Base-by-base conservation (phyloP, 1,140 invertebrate genomes). In the Mylabris phalerata region DNA sequence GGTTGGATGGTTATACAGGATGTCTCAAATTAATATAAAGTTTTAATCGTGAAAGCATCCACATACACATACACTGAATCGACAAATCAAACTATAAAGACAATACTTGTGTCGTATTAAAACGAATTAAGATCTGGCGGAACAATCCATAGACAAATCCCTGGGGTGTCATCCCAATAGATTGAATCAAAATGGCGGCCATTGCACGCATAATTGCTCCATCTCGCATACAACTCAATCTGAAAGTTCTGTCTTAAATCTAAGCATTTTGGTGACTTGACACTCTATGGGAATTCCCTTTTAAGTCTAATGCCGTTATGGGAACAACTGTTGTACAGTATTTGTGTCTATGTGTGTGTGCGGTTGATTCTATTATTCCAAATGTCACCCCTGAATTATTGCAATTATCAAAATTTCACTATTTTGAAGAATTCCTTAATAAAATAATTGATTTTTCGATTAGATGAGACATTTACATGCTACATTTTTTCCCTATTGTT, bases 151-250 rank as follows among this genome's bases (percentile, higher is more conserved):
- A 38, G 61, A 52, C 66, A 55, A 64, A 66, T 58, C 67, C 65
- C 54, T 13, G 27, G 67, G 62, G 67, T 68, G 67, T 67, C 67
- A 68, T 68, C 65, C 64, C 65, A 56, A 68, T 68, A 67, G 67
- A 68, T 68, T 68, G 67, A 68, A 68, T 68, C 67, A 68, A 65
- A 65, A 68, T 68, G 67, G 67, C 67, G 59, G 65, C 65, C 59
- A 63, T 64, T 63, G 67, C 63, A 68, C 67, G 67, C 67, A 68
- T 68, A 68, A 68, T 68, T 68, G 64, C 64, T 63, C 56, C 62
- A 66, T 67, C 60, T 59, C 59, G 44, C 49, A 57, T 48, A 55
- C 59, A 19, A 32, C 32, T 32, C 32, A 32, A 4, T 32, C 7
- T 5, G 32, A 32, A 32, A 32, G 32, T 32, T 32, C 32, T 32